A percentile compares a stretch with the other conserved stretches of the same genome.
Conservation (phyloP, 1,140 invertebrate species). For the Zaprionus tsacasi region DNA sequence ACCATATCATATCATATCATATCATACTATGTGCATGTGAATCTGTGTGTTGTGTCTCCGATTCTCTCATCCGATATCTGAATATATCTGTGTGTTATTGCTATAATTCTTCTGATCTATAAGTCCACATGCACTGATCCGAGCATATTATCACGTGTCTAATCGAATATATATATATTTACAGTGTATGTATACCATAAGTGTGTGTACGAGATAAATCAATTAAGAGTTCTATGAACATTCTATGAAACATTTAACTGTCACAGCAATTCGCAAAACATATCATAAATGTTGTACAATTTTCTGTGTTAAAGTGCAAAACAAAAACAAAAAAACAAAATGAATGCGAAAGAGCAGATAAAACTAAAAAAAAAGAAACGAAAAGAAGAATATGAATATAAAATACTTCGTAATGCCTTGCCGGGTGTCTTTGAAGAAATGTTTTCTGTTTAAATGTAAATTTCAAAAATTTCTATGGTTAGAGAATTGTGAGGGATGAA, state of each 20-base stretch:
- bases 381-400: constrained; percentile 16
- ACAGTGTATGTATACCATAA: constrained; percentile 31
- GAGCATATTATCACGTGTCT: constrained; percentile 18
- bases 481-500: background rate
- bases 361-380: background rate
- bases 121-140: constrained; percentile 38
- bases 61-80: constrained; percentile 21
- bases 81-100: constrained; percentile 13
- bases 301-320: constrained; percentile 65
- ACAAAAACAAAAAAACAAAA: background rate
- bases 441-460: background rate
- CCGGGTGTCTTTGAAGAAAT: constrained; percentile 17
- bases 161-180: constrained; percentile 24
- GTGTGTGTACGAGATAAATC: constrained; percentile 37
- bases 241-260: constrained; percentile 69
- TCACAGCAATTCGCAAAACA: constrained; percentile 84
- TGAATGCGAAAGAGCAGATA: constrained; percentile 12
- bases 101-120: constrained; percentile 35
- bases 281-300: constrained; percentile 84
- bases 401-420: constrained; percentile 22
- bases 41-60: constrained; percentile 45
- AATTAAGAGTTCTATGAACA: constrained; percentile 36
- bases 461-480: background rate
- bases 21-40: constrained; percentile 11
- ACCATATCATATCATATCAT: constrained; percentile 2